Evolutionary conservation across 2,113 vertebrate species (phyloP), one percentile per base, ranked within the genome.

Genomic region (Tretioscincus oriximinensis): DNA sequence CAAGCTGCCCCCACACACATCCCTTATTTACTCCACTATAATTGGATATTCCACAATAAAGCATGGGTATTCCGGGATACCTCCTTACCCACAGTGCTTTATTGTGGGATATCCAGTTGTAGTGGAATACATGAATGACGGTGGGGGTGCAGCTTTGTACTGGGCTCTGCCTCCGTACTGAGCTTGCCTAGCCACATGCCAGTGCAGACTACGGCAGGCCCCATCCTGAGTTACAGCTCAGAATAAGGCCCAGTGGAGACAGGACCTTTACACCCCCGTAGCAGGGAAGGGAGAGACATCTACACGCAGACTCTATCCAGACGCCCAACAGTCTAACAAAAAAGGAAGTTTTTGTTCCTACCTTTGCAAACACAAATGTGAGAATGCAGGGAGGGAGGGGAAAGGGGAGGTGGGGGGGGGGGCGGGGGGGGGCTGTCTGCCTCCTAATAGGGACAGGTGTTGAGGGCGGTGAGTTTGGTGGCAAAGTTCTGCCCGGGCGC

Each of bases 361-460:
- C 96, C 96, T 97, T 96, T 77, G 2, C 86, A 93, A 91, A 93
- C 86, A 92, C 82, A 92, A 66, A 66, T 77, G 54, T 77, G 75
- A 49, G 90, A 92, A 82, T 80, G 83, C 49, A 76, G 80, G n/a
- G 54, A 16, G 88, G 78, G 63, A 49, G 64, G 72, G 74, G 75
- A 81, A 89, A 82, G 85, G 69, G 71, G 81, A 6, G 84, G 82
- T 61, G 74, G 74, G 10, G 68, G 69, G 12, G 21, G 12, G 16
- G 66, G 61, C 41, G 73, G 76, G 87, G 86, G 88, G 85, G 78
- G 76, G 47, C 66, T 29, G 22, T 4, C 63, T 75, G 29, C 2
- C 71, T 89, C 90, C 88, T 96, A 99, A 92, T 97, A 99, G 92
- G 96, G 97, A 91, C 98, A 98, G 92, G 95, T 96, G 94, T 96